Conservation (phyloP, 2,113 vertebrate species). For the Sitta europaea region DNA sequence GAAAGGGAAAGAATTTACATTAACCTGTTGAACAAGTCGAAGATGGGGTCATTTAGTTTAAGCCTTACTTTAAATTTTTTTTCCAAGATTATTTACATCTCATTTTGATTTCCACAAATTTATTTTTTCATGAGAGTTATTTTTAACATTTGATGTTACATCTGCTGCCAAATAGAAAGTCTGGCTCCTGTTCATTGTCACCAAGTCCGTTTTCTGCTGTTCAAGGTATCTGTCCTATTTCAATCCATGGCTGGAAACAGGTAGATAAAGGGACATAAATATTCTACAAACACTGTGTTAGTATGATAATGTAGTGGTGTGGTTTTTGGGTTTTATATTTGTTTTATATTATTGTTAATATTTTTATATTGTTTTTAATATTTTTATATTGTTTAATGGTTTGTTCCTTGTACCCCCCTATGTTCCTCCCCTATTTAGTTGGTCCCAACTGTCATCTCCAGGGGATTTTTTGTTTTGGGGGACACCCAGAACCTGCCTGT, state of each 20-base stretch:
- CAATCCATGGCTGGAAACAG: background rate
- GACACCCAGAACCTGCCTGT: too few species aligned
- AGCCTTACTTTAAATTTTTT: background rate
- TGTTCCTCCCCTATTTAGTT: too few species aligned
- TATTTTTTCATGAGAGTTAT: background rate
- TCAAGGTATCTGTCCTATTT: background rate
- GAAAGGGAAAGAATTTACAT: background rate
- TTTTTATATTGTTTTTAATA: too few species aligned
- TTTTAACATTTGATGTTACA: background rate
- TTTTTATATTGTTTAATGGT: too few species aligned
- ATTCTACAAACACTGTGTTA: background rate
- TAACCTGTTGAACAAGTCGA: background rate
- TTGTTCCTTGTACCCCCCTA: too few species aligned
- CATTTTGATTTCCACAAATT: background rate
- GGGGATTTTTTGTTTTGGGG: too few species aligned
- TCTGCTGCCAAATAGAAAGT: background rate
- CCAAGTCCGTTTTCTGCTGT: background rate
- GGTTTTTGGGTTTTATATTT: too few species aligned
- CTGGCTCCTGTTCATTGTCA: background rate
- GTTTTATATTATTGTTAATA: too few species aligned
- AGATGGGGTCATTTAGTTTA: background rate
- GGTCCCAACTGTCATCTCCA: too few species aligned
- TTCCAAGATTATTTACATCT: background rate
- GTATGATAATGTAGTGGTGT: too few species aligned
- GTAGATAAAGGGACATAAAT: background rate